Evolutionary conservation across 2,113 vertebrate genomes (phyloP), one percentile per base, ranked within the genome.

Genomic region (Melanostigma gelatinosum): DNA sequence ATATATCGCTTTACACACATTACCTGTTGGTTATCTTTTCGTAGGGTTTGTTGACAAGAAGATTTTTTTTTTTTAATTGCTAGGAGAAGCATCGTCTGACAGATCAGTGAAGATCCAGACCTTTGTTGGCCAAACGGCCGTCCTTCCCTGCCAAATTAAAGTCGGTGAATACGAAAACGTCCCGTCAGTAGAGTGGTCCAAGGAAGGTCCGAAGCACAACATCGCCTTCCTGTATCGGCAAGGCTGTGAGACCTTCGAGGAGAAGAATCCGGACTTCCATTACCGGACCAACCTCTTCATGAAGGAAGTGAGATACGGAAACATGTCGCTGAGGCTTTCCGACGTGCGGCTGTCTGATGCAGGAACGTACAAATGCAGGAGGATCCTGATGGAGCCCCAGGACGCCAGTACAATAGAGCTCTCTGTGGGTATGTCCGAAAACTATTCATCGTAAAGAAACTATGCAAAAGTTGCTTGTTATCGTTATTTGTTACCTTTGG

Each of bases 131-230:
- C 11, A 57, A 13, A 12, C 36, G 0, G 85, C 72, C 61, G 1
- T 75, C 6, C 78, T 87, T 3, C 85, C 85, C 38, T 87, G 85
- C 46, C 1, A 0, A 20, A 50, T 2, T 52, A 0, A 0, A 2
- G 0, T 4, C 0, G 8, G 0, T 0, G 15, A 2, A 0, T 0
- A 38, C 0, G 0, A 8, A 0, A 0, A 46, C 0, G 0, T 44
- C 4, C 75, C 57, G 0, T 0, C 55, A 0, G 20, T 87, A 0
- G 86, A 85, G 27, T 87, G 86, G 86, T 16, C 24, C 13, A 73
- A 8, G 8, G 7, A 34, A 4, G 24, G 20, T 4, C 24, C 7
- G 12, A 0, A 1, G 1, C 20, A 5, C 4, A 5, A 34, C 3
- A 50, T 61, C 1, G 6, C 8, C 77, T 65, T 87, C 8, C 4